These are phyloP conservation scores for Amazona guildingii DNA, from an alignment of 2,113 vertebrate species.

Conservation along the genomic window DNA sequence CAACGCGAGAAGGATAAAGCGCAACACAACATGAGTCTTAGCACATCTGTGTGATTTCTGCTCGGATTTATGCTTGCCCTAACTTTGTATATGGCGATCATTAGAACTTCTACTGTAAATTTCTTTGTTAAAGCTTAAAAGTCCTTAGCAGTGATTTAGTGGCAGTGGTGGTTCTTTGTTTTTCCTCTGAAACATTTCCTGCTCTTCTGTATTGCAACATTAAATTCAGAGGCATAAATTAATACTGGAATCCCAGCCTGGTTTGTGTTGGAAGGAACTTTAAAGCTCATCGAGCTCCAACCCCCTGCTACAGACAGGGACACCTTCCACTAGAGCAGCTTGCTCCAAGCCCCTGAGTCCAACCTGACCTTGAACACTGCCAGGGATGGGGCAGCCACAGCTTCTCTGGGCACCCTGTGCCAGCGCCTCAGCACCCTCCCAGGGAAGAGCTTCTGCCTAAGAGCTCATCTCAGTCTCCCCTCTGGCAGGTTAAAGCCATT, in stretches of 20 bases:
- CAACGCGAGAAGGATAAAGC: rapidly evolving
- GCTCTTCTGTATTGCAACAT: not conserved
- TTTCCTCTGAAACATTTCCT: not conserved
- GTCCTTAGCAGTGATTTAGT: not conserved
- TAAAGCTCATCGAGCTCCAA: rapidly evolving
- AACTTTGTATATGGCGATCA: rapidly evolving
- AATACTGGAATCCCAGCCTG: not conserved
- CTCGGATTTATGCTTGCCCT: not conserved
- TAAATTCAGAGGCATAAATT: not conserved
- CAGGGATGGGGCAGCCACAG: too few relatives aligned
- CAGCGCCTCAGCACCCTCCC: too few relatives aligned
- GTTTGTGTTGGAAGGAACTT: not conserved
- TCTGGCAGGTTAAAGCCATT: too few relatives aligned
- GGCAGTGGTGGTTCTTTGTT: not conserved
- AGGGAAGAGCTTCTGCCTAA: too few relatives aligned
- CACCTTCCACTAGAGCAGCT: not conserved
- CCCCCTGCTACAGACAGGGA: not conserved
- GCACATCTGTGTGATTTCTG: not conserved
- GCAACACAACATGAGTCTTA: rapidly evolving
- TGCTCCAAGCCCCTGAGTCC: too few relatives aligned
- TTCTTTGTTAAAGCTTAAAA: not conserved
- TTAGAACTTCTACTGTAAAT: not conserved
- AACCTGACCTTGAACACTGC: too few relatives aligned
- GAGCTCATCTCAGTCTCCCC: too few relatives aligned
- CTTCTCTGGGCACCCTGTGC: too few relatives aligned